These are phyloP conservation scores for Hafferia zeledoni DNA, from an alignment of 2,797 vertebrate genomes.

Conservation along the genomic window DNA sequence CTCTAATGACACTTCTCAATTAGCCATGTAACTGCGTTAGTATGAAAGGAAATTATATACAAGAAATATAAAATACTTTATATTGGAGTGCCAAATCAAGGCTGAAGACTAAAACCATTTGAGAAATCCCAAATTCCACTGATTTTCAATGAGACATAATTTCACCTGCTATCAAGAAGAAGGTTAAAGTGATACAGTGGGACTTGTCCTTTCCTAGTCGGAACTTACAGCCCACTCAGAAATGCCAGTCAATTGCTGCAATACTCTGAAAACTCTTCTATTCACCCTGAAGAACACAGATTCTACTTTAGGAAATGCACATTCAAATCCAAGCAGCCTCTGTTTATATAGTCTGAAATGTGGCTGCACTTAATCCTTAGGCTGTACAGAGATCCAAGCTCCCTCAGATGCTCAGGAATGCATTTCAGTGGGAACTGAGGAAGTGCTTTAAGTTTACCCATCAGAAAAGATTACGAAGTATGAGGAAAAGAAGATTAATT, in stretches of 20 bases:
- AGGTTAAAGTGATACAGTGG: background rate
- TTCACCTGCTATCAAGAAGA: background rate
- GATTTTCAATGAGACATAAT: background rate
- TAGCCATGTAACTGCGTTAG: background rate
- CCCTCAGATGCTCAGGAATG: background rate
- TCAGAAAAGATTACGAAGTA: background rate
- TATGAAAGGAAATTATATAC: background rate
- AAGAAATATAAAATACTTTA: background rate
- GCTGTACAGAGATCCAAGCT: background rate
- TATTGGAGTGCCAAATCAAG: background rate
- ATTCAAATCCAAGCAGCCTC: background rate
- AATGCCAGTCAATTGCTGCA: background rate
- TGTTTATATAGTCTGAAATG: background rate
- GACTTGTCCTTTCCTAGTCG: background rate
- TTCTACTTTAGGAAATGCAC: background rate
- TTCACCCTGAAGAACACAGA: background rate
- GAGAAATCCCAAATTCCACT: background rate
- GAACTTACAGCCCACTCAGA: background rate
- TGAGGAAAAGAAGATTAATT: background rate
- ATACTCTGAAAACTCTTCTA: background rate
- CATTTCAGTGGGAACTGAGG: background rate
- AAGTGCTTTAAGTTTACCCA: background rate
- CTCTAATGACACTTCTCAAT: background rate
- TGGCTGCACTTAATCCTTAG: background rate
- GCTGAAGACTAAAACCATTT: background rate